Percentiles rank a stretch among this genome's conserved stretches.
phyloP scores from a whole-genome alignment of 2,113 vertebrate species.

The Oriolus oriolus region DNA sequence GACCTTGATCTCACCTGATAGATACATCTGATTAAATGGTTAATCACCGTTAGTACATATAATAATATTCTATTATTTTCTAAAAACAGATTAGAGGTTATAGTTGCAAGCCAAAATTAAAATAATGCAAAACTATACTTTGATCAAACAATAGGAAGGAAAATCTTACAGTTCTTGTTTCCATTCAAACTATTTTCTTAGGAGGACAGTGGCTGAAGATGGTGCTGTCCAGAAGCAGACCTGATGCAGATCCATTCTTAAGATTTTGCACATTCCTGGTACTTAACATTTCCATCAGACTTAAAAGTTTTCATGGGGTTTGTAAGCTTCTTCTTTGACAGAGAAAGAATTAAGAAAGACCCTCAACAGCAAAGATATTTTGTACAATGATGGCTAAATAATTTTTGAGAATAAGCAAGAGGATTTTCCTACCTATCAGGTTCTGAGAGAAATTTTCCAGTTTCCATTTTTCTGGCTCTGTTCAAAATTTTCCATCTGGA shows the following conservation, averaged over 20 bases:
- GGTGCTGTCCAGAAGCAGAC: background rate
- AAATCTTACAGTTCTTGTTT: background rate
- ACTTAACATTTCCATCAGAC: background rate
- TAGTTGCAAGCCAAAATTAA: background rate
- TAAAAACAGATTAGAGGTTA: background rate
- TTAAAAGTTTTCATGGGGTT: background rate
- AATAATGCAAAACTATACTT: background rate
- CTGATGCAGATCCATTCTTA: background rate
- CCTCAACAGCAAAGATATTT: background rate
- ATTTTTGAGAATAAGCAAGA: background rate
- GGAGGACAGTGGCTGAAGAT: background rate
- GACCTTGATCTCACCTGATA: background rate
- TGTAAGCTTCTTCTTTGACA: background rate
- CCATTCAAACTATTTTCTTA: background rate
- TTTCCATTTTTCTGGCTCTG: slow-evolving; percentile 25
- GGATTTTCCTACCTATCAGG: background rate
- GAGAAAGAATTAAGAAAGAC: background rate
- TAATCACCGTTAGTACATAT: background rate
- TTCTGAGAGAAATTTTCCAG: background rate
- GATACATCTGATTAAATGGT: background rate
- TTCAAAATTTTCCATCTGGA: slow-evolving; percentile 53
- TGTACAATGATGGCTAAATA: background rate
- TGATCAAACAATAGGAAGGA: background rate
- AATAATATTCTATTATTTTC: background rate
- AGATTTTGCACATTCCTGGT: background rate